Evolutionary conservation across 2,888 invertebrate genomes (phyloP).

Genomic region (Nomada ruficornis): DNA sequence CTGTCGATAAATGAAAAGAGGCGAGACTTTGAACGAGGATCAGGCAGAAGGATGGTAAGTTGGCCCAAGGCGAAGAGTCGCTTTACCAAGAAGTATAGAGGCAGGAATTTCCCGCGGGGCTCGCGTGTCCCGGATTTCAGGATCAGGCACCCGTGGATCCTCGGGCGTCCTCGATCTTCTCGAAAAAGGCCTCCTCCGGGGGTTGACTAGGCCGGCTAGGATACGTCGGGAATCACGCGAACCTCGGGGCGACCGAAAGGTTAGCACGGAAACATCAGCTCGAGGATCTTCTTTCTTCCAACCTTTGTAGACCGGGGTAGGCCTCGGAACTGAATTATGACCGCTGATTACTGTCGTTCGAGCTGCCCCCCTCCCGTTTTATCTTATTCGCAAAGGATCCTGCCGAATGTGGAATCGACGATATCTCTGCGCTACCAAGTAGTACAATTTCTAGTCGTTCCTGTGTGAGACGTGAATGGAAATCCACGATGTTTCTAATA

Average conservation of each 20-base stretch:
- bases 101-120: slow-evolving; percentile 83
- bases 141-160: slow-evolving; percentile 68
- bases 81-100: slow-evolving; percentile 77
- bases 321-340: slow-evolving; percentile 57
- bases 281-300: slow-evolving; percentile 51
- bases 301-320: slow-evolving; percentile 27
- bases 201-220: slow-evolving; percentile 76
- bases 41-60: slow-evolving; percentile 50
- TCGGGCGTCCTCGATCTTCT: slow-evolving; percentile 75
- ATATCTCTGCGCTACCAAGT: background rate
- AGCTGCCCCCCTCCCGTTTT: slow-evolving; percentile 26
- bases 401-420: background rate
- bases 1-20: slow-evolving; percentile 59
- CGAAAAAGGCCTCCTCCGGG: slow-evolving; percentile 73
- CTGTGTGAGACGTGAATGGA: no score
- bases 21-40: slow-evolving; percentile 43
- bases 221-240: slow-evolving; percentile 79
- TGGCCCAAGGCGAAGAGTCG: slow-evolving; percentile 58
- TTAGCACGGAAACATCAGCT: slow-evolving; percentile 72
- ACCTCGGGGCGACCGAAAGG: slow-evolving; percentile 66
- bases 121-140: slow-evolving; percentile 83
- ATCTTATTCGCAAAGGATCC: slow-evolving; percentile 13
- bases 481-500: background rate
- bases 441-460: background rate
- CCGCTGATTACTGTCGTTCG: slow-evolving; percentile 54